These are phyloP conservation scores for Phoenoteleia sp. DNA, from an alignment of 2,888 invertebrate genomes.

Conservation along the genomic window DNA sequence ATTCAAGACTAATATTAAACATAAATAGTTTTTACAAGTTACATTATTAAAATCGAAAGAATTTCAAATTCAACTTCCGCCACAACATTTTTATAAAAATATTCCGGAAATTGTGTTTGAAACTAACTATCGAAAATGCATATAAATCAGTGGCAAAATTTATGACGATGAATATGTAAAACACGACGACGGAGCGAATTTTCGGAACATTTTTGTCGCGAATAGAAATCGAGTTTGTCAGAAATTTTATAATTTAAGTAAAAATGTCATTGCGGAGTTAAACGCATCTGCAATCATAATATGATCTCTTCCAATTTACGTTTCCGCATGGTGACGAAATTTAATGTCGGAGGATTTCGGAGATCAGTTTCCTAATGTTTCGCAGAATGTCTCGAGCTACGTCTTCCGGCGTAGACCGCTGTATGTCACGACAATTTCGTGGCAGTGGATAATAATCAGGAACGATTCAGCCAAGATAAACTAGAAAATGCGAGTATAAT, in stretches of 20 bases:
- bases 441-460: slow-evolving; percentile 76
- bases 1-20: too few relatives aligned
- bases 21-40: too few relatives aligned
- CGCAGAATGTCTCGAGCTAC: slow-evolving; percentile 26
- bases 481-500: slow-evolving; percentile 21
- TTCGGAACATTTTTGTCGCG: slow-evolving; percentile 32
- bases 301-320: slow-evolving; percentile 58
- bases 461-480: slow-evolving; percentile 51
- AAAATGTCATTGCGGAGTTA: slow-evolving; percentile 30
- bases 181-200: slow-evolving; percentile 4
- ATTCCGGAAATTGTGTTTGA: slow-evolving; percentile 30
- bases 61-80: neutral
- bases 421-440: slow-evolving; percentile 56
- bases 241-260: slow-evolving; percentile 46
- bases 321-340: slow-evolving; percentile 46
- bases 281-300: slow-evolving; percentile 60
- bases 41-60: too few relatives aligned
- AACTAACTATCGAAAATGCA: slow-evolving; percentile 23
- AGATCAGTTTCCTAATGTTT: slow-evolving; percentile 62
- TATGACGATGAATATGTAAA: neutral
- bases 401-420: neutral
- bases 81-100: slow-evolving; percentile 26
- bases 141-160: slow-evolving; percentile 21
- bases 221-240: slow-evolving; percentile 32
- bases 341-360: slow-evolving; percentile 60